Evolutionary conservation across 2,113 vertebrate species (phyloP), one percentile per base, ranked within the genome.

Genomic region (Morone chrysops): DNA sequence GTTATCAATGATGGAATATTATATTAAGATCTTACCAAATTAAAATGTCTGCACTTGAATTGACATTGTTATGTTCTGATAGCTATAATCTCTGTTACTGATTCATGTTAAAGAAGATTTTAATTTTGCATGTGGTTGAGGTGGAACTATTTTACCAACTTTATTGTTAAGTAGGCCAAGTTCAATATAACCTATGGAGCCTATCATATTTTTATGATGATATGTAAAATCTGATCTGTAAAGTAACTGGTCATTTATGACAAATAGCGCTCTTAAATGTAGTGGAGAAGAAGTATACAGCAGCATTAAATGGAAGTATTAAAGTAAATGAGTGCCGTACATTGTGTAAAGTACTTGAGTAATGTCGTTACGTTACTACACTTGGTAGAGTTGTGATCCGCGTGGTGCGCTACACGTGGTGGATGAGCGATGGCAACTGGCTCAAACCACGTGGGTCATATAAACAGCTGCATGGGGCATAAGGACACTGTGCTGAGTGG

Each of bases 381-480:
- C 31, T 9, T 36, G 10, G 4, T 31, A 4, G 38, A 14, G 45
- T 4, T 17, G 59, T 48, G 51, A 5, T 53, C 48, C 38, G 9
- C 80, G 6, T 68, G 51, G 61, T n/a, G 0, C 3, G 5, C 61
- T 8, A 22, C 74, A 79, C 8, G 80, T 80, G 78, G 63, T 41
- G 38, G 67, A 85, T 41, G 54, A 31, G 48, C 70, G 57, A 63
- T 20, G 76, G 56, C 74, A 82, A 65, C 68, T 76, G 74, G 45
- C 47, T 18, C 45, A 22, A 48, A 83, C 73, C 90, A 92, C 88
- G 89, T 93, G 92, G 48, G 62, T 51, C 8, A 70, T 6, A 59
- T 70, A 83, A 88, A 90, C 92, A 90, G 90, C 86, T 87, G 89
- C 70, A 53, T 48, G 65, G 11, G 11, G n/a, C 38, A 18, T 8